Evolutionary conservation across 30 jellyfish, hydroid and myxozoan species (phyloP).

Genomic region (Pseudorhiza aurosa): DNA sequence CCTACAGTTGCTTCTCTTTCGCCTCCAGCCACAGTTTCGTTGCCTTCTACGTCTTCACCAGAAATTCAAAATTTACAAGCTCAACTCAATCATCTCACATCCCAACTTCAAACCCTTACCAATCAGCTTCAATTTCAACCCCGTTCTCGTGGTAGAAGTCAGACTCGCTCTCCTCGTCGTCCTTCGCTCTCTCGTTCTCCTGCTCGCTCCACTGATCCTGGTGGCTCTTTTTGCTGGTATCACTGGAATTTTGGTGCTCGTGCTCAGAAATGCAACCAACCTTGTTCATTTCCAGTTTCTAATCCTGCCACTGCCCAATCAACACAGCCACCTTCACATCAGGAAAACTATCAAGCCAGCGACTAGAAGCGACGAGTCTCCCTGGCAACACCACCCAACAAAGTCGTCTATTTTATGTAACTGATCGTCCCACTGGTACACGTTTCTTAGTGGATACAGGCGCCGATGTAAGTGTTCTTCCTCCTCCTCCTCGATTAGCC

Average conservation of each 20-base stretch:
- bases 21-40: background rate
- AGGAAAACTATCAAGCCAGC: constrained; percentile 59
- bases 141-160: constrained; percentile 3
- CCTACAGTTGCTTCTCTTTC: background rate
- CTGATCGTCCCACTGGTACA: no score
- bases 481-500: no score
- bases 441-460: no score
- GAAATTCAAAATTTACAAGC: background rate
- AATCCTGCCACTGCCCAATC: no score
- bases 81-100: background rate
- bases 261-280: constrained; percentile 33
- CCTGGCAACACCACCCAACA: no score
- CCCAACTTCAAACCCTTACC: background rate
- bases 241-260: background rate
- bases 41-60: no score
- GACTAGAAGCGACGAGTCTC: no score
- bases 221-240: background rate
- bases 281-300: constrained; percentile 38
- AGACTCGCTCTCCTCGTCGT: background rate
- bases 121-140: background rate
- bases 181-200: background rate
- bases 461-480: no score
- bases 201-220: background rate
- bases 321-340: background rate
- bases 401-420: no score